Evolutionary conservation across 2,888 invertebrate genomes (phyloP), one percentile per base, ranked within the genome.

Genomic region (Pollenia griseotomentosa): DNA sequence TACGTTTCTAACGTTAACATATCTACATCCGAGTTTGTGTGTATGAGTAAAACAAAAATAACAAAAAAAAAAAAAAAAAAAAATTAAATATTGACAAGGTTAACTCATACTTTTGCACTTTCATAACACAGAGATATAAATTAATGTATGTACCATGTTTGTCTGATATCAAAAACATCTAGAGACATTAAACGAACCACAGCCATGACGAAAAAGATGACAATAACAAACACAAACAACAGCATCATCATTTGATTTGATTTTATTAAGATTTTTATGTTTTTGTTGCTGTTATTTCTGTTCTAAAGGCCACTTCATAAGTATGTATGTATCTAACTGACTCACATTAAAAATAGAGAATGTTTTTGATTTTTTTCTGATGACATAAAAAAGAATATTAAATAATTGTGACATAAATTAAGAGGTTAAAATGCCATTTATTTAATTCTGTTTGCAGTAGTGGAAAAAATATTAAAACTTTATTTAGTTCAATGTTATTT

Each of bases 331-430:
- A 65, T 57, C 19, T 66, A 16, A 46, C 44, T 19, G 33, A 33
- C 33, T 33, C 5, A 33, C 33, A 33, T 33, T 33, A 33, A 33
- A 33, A 66, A 55, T 4, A 44, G 40, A 66, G n/a, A 57, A 81
- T 65, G 14, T 57, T 74, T 73, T 81, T 65, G 55, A 66, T 74
- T 65, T 61, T 23, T 55, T 73, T 46, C 6, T 71, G 71, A 44
- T 63, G 80, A 59, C 48, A 59, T 16, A 33, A 46, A 53, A 81
- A 81, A 81, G 46, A 61, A 71, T 71, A 71, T 71, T 80, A 73
- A 81, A 65, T 65, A 81, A 81, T 74, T 81, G 65, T 81, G 73
- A 57, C 57, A 74, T 74, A 81, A 74, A 81, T 81, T 74, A 81
- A 74, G 57, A 81, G 81, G 65, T 66, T 81, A 48, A 65, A 66